phyloP scores from a whole-genome alignment of 2,888 invertebrate species.

The Idaea dimidiata region DNA sequence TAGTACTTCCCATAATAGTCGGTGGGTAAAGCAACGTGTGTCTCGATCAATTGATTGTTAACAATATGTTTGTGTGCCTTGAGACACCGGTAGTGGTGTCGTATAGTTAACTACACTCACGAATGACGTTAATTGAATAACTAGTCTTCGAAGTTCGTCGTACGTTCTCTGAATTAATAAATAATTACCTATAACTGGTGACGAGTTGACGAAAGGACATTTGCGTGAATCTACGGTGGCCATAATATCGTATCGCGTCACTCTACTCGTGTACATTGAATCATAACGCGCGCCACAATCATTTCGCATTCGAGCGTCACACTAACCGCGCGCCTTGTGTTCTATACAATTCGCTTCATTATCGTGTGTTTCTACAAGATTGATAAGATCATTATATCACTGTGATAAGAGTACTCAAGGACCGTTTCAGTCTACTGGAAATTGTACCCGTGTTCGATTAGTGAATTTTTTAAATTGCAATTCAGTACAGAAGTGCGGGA shows the following conservation, averaged over 20 bases:
- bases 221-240: conserved; percentile 29
- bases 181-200: conserved; percentile 28
- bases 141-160: conserved; percentile 44
- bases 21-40: conserved; percentile 9
- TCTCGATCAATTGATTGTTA: conserved; percentile 9
- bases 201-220: conserved; percentile 25
- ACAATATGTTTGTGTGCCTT: conserved; percentile 10
- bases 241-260: conserved; percentile 27
- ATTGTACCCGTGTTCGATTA: conserved; percentile 9
- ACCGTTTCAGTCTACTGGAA: conserved; percentile 48
- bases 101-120: conserved; percentile 25
- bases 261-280: conserved; percentile 36
- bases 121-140: conserved; percentile 48
- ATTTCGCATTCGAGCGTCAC: conserved; percentile 59
- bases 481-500: conserved; percentile 50
- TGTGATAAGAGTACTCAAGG: conserved; percentile 69
- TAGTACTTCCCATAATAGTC: conserved; percentile 21
- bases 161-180: conserved; percentile 68
- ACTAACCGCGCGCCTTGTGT: conserved; percentile 65
- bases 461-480: conserved; percentile 37
- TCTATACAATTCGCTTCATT: conserved; percentile 51
- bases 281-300: conserved; percentile 38
- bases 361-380: conserved; percentile 65
- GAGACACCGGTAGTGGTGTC: conserved; percentile 14
- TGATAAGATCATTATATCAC: conserved; percentile 79